Base-by-base conservation (phyloP, 1,140 invertebrate genomes). In the Drosophila yakuba region DNA sequence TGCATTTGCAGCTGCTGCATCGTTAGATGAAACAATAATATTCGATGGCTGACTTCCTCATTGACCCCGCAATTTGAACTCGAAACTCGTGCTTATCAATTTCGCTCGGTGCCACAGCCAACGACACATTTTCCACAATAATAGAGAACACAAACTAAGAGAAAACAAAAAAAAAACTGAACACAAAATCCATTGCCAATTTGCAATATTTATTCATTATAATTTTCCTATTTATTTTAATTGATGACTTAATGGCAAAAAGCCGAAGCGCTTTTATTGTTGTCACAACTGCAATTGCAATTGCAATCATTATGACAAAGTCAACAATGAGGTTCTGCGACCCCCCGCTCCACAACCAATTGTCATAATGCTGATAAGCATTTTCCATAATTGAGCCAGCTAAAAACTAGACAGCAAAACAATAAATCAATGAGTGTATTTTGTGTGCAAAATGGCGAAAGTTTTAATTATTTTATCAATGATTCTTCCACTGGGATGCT, bases 201-300 rank as follows among this genome's bases (percentile, higher is more conserved):
- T 77, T 54, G 47, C 52, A 48, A 61, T 75, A 88, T 82, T 78
- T 78, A 78, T 86, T 88, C 67, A 64, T 77, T 74, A 88, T 82
- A 73, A 79, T 83, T 88, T 88, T 72, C 67, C 79, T 89, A 88
- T 88, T 83, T 88, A 89, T 88, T 88, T 88, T 83, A 88, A 88
- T 88, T 88, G 83, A 88, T 88, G 84, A 83, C 75, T 88, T 88
- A 89, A 89, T 88, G 79, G 64, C 75, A 50, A 79, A 51, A 69
- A 36, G 50, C 71, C 77, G 41, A 79, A 76, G 72, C 60, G 82
- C 57, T 72, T 74, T 75, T 79, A 81, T 81, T 86, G 74, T 86
- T 86, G 82, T 86, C 82, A 74, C 71, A 88, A 88, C 71, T 88
- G 62, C 61, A 81, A 85, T 79, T 78, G 56, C 62, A 81, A 85